A percentile compares a stretch with the other conserved stretches of the same genome.
Evolutionary conservation across 2,888 invertebrate species (phyloP).

Genomic region (Hypena proboscidalis): DNA sequence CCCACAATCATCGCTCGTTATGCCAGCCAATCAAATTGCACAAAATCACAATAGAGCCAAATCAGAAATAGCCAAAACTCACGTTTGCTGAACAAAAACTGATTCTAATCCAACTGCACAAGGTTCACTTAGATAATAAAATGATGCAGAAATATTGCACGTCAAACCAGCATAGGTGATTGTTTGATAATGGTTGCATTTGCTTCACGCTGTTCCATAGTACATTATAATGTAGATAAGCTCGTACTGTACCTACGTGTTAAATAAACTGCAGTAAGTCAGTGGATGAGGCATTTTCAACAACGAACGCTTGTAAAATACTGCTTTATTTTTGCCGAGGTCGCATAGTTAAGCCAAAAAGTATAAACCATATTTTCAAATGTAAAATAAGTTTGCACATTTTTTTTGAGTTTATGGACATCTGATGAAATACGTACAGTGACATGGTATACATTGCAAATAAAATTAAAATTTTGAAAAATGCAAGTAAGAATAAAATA

Average conservation of each 20-base stretch:
- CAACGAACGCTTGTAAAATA: slow-evolving; percentile 8
- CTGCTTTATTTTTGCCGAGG: slow-evolving; percentile 2
- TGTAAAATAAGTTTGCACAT: no score
- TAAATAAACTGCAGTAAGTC: slow-evolving; percentile 24
- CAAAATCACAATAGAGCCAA: slow-evolving; percentile 24
- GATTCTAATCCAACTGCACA: slow-evolving; percentile 25
- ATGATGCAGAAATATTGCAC: slow-evolving; percentile 52
- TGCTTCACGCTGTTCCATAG: slow-evolving; percentile 44
- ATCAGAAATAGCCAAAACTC: slow-evolving; percentile 28
- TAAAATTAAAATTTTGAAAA: no score
- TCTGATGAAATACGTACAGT: no score
- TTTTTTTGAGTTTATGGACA: no score
- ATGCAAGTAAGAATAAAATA: no score
- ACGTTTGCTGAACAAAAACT: slow-evolving; percentile 22
- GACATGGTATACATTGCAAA: no score
- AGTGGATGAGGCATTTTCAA: slow-evolving; percentile 42
- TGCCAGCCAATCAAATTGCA: slow-evolving; percentile 42
- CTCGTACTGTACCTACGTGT: slow-evolving; percentile 29
- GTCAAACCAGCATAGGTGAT: slow-evolving; percentile 66
- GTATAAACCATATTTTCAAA: no score
- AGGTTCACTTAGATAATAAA: slow-evolving; percentile 26
- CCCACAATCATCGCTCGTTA: slow-evolving; percentile 32
- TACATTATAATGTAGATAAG: slow-evolving; percentile 44
- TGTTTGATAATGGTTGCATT: slow-evolving; percentile 70
- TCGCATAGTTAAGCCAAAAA: neutral